phyloP scores from a whole-genome alignment of 2,797 vertebrate species.

The Tinamus major region DNA sequence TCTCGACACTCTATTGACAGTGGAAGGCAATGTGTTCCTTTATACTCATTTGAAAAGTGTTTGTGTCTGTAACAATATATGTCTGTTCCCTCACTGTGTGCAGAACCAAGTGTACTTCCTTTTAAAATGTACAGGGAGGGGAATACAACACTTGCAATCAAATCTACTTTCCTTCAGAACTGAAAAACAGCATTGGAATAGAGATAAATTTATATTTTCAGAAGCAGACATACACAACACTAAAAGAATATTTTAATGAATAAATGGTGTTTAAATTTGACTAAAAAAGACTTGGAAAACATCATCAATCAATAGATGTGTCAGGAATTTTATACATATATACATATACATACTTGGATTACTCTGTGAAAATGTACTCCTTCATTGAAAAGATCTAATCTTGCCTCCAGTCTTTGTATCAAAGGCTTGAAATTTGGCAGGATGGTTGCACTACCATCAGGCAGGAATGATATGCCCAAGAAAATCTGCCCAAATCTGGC shows the following conservation, averaged over 20 bases:
- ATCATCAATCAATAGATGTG: neutral
- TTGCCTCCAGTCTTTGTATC: neutral
- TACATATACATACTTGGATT: neutral
- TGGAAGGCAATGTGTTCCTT: constrained; percentile 20
- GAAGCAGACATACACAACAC: neutral
- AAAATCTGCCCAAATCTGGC: neutral
- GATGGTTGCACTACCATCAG: neutral
- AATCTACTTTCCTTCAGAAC: neutral
- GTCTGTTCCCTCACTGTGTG: neutral
- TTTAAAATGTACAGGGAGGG: neutral
- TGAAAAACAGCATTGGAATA: neutral
- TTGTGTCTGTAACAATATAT: neutral
- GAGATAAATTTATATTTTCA: neutral
- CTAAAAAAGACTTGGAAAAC: neutral
- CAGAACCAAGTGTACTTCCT: neutral
- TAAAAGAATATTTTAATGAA: neutral
- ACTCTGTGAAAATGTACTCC: neutral
- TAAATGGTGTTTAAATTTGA: neutral
- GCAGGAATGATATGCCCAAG: neutral
- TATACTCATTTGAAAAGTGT: neutral
- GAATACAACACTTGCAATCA: neutral
- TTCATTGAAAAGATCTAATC: neutral
- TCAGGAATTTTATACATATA: neutral
- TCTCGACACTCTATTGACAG: neutral
- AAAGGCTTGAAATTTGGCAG: neutral